These are phyloP conservation scores for Lasiurus borealis DNA, from an alignment of 2,113 vertebrate species.

Conservation along the genomic window DNA sequence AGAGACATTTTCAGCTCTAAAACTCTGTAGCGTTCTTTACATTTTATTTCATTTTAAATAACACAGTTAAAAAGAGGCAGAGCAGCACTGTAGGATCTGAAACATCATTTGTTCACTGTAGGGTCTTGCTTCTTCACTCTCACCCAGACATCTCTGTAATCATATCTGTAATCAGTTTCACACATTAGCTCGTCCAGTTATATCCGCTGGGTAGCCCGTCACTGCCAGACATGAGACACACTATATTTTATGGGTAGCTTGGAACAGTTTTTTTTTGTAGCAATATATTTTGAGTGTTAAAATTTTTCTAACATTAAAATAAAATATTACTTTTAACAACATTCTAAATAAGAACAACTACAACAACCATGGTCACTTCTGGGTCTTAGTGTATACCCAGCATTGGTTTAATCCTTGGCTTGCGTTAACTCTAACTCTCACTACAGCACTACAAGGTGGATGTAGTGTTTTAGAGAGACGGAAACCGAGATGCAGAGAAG, in stretches of 20 bases:
- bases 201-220: not conserved
- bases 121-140: not conserved
- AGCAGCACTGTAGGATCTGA: too few relatives aligned
- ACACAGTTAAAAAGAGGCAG: not conserved
- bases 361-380: too few relatives aligned
- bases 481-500: not conserved
- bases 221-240: not conserved
- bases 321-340: not conserved
- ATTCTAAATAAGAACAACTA: not conserved
- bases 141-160: not conserved
- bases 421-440: not conserved
- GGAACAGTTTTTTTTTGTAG: not conserved
- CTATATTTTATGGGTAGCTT: not conserved
- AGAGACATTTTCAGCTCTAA: slow-evolving; percentile 54
- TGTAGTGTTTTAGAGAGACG: not conserved
- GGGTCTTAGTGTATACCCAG: not conserved
- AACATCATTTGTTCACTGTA: not conserved
- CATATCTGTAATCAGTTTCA: not conserved
- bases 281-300: not conserved
- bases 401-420: not conserved
- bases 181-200: not conserved
- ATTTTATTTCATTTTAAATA: slow-evolving; percentile 13
- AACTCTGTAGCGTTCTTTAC: not conserved
- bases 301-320: not conserved
- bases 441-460: rapidly evolving